Conservation (phyloP, 2,888 invertebrate genomes). For the Mystacides longicornis region DNA sequence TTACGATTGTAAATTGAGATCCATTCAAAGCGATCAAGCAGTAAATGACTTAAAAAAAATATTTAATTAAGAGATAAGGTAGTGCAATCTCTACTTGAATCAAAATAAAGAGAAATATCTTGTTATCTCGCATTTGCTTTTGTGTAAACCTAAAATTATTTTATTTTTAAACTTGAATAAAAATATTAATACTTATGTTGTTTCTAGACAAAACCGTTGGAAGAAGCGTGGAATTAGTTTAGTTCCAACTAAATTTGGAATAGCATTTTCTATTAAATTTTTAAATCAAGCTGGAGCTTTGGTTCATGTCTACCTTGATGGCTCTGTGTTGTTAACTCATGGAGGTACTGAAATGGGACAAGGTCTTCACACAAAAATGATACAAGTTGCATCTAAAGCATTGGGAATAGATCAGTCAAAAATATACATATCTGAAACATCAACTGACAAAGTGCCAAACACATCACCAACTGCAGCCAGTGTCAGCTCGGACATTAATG, state of each 20-base stretch:
- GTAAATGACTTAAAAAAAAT: too few species aligned
- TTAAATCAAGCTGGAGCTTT: constrained; percentile 85
- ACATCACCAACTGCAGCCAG: constrained; percentile 87
- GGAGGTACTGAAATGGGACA: constrained; percentile 98
- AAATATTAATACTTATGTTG: constrained; percentile 6
- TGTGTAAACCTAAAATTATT: too few species aligned
- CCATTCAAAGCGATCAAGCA: too few species aligned
- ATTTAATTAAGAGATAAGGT: too few species aligned
- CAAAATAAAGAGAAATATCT: too few species aligned
- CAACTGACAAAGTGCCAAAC: constrained; percentile 88
- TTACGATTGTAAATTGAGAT: too few species aligned
- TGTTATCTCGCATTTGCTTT: too few species aligned
- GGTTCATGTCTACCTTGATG: constrained; percentile 79
- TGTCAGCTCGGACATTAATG: constrained; percentile 82
- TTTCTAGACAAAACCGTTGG: constrained; percentile 66
- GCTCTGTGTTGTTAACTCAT: constrained; percentile 81
- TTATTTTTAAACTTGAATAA: too few species aligned
- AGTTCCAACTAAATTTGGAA: constrained; percentile 78
- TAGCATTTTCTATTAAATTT: constrained; percentile 68
- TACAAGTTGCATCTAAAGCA: constrained; percentile 76
- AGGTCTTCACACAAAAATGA: constrained; percentile 93
- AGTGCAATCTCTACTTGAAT: too few species aligned
- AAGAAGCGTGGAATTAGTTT: constrained; percentile 79
- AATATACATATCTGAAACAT: constrained; percentile 76
- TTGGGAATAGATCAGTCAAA: constrained; percentile 62